Evolutionary conservation across 2,113 vertebrate genomes (phyloP).

Genomic region (Gymnogyps californianus): DNA sequence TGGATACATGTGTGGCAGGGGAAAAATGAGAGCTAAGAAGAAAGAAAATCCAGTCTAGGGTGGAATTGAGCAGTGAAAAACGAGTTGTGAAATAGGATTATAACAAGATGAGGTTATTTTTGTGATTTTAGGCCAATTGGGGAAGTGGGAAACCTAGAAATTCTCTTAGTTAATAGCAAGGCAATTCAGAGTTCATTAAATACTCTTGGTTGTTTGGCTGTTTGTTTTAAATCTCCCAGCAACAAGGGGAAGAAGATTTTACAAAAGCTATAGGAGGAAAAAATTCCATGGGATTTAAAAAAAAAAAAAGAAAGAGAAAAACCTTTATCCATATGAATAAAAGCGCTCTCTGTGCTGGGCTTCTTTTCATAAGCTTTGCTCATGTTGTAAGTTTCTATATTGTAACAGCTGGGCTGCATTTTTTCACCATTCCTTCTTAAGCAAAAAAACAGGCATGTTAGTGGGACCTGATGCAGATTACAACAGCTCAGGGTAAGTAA

Average conservation of each 20-base stretch:
- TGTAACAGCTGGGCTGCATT: constrained; percentile 33
- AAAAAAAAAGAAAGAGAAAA: not conserved
- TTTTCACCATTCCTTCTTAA: constrained; percentile 24
- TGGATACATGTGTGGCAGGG: constrained; percentile 23
- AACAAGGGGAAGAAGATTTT: constrained; percentile 38
- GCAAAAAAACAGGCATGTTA: not conserved
- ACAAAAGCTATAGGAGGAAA: not conserved
- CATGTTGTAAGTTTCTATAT: not conserved
- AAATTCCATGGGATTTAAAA: not conserved
- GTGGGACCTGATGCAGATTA: constrained; percentile 1
- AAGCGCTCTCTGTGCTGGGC: not conserved
- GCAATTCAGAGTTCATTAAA: constrained; percentile 49
- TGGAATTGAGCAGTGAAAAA: constrained; percentile 30
- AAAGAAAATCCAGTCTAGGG: constrained; percentile 35
- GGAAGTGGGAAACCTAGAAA: constrained; percentile 58
- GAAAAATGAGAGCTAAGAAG: constrained; percentile 14
- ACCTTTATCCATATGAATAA: not conserved
- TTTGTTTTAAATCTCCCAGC: constrained; percentile 61
- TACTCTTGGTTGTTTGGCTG: not conserved
- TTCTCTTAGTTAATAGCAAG: constrained; percentile 13
- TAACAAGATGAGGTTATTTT: constrained; percentile 29
- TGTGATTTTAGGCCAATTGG: constrained; percentile 25
- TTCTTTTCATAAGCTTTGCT: constrained; percentile 5
- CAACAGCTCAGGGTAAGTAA: constrained; percentile 12
- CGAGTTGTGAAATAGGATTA: constrained; percentile 26